Conservation (phyloP, 2,888 invertebrate genomes). For the Eumerus sabulonum region DNA sequence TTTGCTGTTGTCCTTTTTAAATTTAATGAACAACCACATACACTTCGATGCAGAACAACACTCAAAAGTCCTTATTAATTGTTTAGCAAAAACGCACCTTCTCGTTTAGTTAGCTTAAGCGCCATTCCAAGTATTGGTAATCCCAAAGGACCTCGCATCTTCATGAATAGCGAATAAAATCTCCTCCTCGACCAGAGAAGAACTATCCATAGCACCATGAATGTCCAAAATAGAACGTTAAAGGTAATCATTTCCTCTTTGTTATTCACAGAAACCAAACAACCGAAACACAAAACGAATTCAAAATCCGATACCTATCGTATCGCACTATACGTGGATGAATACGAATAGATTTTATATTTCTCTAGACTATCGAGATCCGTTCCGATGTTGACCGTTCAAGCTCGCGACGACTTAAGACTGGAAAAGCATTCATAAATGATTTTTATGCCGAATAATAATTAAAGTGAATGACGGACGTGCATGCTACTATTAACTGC, state of each 20-base stretch:
- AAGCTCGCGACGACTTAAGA: conserved; percentile 40
- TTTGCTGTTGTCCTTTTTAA: too few species aligned
- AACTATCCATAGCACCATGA: conserved; percentile 73
- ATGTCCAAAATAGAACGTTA: conserved; percentile 50
- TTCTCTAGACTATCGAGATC: neutral
- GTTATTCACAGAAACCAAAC: too few species aligned
- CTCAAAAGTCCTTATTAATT: too few species aligned
- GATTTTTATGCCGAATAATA: conserved; percentile 54
- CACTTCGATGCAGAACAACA: too few species aligned
- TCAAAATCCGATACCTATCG: neutral
- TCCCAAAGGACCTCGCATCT: conserved; percentile 75
- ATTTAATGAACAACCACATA: too few species aligned
- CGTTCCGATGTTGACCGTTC: conserved; percentile 34
- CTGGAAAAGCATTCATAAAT: conserved; percentile 44
- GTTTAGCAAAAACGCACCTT: conserved; percentile 75
- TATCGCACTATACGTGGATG: too few species aligned
- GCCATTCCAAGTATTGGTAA: conserved; percentile 75
- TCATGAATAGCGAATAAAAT: conserved; percentile 72
- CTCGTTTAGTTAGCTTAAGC: conserved; percentile 71
- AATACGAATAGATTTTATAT: neutral
- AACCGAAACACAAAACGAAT: neutral
- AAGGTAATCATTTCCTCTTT: conserved; percentile 64
- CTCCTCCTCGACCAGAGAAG: conserved; percentile 74
- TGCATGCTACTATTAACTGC: conserved; percentile 62
- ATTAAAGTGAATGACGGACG: conserved; percentile 48